Base-by-base conservation (phyloP, 2,888 invertebrate species). In the Epinotia ramella region DNA sequence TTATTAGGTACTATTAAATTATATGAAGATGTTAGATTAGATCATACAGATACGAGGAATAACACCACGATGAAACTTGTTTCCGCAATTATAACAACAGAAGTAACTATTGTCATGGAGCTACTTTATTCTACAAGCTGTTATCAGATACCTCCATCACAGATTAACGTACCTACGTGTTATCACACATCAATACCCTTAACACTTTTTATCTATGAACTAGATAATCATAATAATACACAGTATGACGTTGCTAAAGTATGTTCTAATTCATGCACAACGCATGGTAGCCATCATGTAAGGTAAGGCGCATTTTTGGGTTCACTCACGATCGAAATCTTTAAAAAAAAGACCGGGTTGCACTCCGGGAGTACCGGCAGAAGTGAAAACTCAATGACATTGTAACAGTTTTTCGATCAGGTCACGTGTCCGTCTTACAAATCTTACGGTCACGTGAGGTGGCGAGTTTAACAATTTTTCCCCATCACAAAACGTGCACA, bases 141-240 rank as follows among this genome's bases (percentile, higher is more conserved):
- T 40, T 40, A 62, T 62, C 40, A 40, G 62, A 62, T 3, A 62
- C 33, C 33, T 33, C n/a, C n/a, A n/a, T 62, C 62, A 62, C 33
- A 24, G 13, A 24, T 6, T 28, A 11, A 60, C 7, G 11, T 12
- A 57, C 9, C 3, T 20, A 11, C 20, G 2, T 57, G 62, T 62
- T 62, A 62, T 62, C 62, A 62, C n/a, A 28, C 40, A 9, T 62
- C 62, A 33, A 62, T 40, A 40, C 9, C 33, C 33, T 40, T 62
- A 62, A 40, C 33, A n/a, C n/a, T 62, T 62, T 62, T 62, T 62
- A 62, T 62, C 62, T 33, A 62, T 62, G 16, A 40, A 62, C 33
- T 40, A 33, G 11, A 28, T 28, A 24, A 53, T 53, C 7, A 16
- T 40, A 9, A 40, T 28, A 28, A 28, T 3, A 28, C 24, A 28